A percentile compares a stretch with the other conserved stretches of the same genome.
Evolutionary conservation across 1,140 invertebrate genomes (phyloP).

Genomic region (Nomia melanderi): DNA sequence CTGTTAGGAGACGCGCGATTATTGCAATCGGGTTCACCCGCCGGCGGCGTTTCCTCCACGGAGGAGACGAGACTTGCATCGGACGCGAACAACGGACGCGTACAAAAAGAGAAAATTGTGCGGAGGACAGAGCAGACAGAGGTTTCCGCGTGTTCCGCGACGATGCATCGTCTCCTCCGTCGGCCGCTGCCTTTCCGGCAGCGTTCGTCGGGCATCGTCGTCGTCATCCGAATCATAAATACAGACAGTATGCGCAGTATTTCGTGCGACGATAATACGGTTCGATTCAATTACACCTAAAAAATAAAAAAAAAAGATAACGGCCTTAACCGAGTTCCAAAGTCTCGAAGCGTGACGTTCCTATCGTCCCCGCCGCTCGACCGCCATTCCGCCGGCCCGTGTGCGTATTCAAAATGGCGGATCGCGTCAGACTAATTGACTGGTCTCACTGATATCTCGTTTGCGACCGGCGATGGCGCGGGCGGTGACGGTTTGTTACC

Average conservation of each 20-base stretch:
- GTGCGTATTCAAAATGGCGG: background rate
- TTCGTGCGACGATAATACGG: constrained; percentile 56
- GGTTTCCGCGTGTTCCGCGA: too few relatives aligned
- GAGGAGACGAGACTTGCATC: background rate
- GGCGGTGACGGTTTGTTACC: too few relatives aligned
- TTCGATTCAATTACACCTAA: constrained; percentile 59
- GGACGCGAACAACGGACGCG: constrained; percentile 58
- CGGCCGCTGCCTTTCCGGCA: too few relatives aligned
- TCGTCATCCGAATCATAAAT: constrained; percentile 69
- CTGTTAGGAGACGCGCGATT: background rate
- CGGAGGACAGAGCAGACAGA: too few relatives aligned
- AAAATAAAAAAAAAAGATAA: background rate
- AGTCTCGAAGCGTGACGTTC: constrained; percentile 63
- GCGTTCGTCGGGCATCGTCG: constrained; percentile 63
- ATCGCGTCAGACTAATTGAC: constrained; percentile 39
- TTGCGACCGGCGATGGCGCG: background rate
- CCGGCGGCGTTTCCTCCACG: constrained; percentile 33
- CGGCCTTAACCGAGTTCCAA: constrained; percentile 31
- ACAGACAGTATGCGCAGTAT: constrained; percentile 70
- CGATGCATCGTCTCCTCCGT: too few relatives aligned
- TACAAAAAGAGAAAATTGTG: constrained; percentile 30
- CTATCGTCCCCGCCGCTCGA: background rate
- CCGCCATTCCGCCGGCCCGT: background rate
- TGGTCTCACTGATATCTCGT: constrained; percentile 2
- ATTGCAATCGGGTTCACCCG: background rate